Evolutionary conservation across 2,888 invertebrate species (phyloP).

Genomic region (Aethes cnicana): DNA sequence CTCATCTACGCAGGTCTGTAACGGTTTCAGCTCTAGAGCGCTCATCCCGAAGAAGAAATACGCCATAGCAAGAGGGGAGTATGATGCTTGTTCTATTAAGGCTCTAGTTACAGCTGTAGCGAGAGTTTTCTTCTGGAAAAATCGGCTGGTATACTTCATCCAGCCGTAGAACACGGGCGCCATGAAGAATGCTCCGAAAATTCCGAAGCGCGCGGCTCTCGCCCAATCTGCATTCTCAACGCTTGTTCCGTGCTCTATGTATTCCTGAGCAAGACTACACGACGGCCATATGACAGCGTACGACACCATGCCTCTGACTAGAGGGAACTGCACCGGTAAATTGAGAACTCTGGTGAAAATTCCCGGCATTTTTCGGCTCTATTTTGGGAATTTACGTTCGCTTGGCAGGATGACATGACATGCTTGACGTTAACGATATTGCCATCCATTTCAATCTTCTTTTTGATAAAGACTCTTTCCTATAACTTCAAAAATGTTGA

Average conservation of each 20-base stretch:
- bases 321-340: conserved; percentile 70
- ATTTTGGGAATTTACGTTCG: too few relatives aligned
- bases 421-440: too few relatives aligned
- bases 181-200: conserved; percentile 89
- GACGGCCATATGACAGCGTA: conserved; percentile 88
- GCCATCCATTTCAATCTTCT: too few relatives aligned
- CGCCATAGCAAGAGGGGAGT: conserved; percentile 87
- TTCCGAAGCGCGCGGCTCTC: conserved; percentile 85
- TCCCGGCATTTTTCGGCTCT: conserved; percentile 58
- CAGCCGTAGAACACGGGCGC: conserved; percentile 90
- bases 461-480: too few relatives aligned
- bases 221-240: conserved; percentile 73
- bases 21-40: conserved; percentile 84
- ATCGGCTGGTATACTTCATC: conserved; percentile 80
- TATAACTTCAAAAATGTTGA: too few relatives aligned
- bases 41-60: conserved; percentile 90
- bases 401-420: too few relatives aligned
- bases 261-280: conserved; percentile 86
- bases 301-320: conserved; percentile 85
- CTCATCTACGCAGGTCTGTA: conserved; percentile 84
- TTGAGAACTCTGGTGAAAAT: conserved; percentile 70
- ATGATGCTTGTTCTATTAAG: conserved; percentile 86
- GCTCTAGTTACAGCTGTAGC: conserved; percentile 62
- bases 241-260: conserved; percentile 54
- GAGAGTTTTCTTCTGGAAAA: conserved; percentile 54